Evolutionary conservation across 1,140 invertebrate genomes (phyloP).

Genomic region (Papilio glaucus): DNA sequence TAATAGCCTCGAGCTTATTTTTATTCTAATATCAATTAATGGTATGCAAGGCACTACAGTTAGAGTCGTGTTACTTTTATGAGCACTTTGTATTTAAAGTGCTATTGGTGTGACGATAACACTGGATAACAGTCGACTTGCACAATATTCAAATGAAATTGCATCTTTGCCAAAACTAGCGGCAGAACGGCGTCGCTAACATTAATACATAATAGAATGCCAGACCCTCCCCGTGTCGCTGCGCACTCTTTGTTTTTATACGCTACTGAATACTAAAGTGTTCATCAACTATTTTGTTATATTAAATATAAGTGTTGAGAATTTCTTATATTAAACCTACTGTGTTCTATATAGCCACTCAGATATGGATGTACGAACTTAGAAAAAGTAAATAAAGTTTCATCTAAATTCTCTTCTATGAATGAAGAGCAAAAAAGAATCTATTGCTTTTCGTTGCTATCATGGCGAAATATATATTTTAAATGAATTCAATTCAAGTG

Average conservation of each 20-base stretch:
- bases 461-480: too few relatives aligned
- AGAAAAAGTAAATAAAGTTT: too few relatives aligned
- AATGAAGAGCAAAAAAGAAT: too few relatives aligned
- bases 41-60: slow-evolving; percentile 39
- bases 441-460: too few relatives aligned
- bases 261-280: slow-evolving; percentile 64
- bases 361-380: too few relatives aligned
- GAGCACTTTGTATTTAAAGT: slow-evolving; percentile 80
- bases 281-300: slow-evolving; percentile 64
- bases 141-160: slow-evolving; percentile 83
- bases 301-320: slow-evolving; percentile 30
- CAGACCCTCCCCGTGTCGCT: slow-evolving; percentile 69
- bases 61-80: slow-evolving; percentile 69
- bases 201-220: slow-evolving; percentile 80
- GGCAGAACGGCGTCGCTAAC: slow-evolving; percentile 74
- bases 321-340: too few relatives aligned
- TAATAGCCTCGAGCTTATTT: slow-evolving; percentile 35
- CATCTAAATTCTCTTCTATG: too few relatives aligned
- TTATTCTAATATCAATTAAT: slow-evolving; percentile 57
- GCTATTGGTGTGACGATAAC: slow-evolving; percentile 70
- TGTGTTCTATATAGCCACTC: too few relatives aligned
- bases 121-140: slow-evolving; percentile 75
- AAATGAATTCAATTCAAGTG: too few relatives aligned
- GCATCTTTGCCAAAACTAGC: slow-evolving; percentile 83
- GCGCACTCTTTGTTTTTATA: slow-evolving; percentile 76